Percentiles rank a stretch among this genome's conserved stretches.
Conservation (phyloP, 2,113 vertebrate genomes). For the Nycticryphes semicollaris region DNA sequence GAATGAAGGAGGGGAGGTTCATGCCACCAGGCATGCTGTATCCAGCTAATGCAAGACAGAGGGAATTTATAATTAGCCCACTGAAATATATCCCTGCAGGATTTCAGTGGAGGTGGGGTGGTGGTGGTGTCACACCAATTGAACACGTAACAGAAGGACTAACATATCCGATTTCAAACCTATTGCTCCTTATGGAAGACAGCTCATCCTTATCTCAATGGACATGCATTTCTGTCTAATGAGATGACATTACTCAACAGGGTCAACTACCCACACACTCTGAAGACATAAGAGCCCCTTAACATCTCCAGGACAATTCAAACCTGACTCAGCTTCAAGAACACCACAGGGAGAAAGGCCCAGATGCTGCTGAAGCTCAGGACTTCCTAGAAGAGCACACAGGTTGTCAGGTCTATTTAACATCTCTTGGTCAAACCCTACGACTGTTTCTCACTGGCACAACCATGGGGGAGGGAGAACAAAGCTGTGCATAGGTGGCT, state of each 20-base stretch:
- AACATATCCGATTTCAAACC: constrained; percentile 29
- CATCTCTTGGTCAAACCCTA: background rate
- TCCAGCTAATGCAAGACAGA: constrained; percentile 49
- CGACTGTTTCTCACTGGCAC: background rate
- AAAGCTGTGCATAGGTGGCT: background rate
- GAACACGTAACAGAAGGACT: background rate
- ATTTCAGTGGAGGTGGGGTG: background rate
- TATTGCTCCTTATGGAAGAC: background rate
- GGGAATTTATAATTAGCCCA: constrained; percentile 66
- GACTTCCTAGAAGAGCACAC: background rate
- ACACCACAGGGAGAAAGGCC: background rate
- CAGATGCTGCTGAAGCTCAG: background rate
- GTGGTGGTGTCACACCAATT: background rate
- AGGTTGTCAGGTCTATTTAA: background rate
- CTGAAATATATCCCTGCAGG: constrained; percentile 54
- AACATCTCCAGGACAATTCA: background rate
- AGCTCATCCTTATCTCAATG: background rate
- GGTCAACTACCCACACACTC: background rate
- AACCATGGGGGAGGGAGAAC: background rate
- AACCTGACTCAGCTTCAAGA: background rate
- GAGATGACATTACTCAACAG: background rate
- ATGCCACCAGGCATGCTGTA: constrained; percentile 51
- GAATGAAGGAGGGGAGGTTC: constrained; percentile 49
- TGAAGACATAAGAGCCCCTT: background rate
- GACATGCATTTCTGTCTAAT: background rate